Base-by-base conservation (phyloP, 2,113 vertebrate species). In the Halichoeres trimaculatus region DNA sequence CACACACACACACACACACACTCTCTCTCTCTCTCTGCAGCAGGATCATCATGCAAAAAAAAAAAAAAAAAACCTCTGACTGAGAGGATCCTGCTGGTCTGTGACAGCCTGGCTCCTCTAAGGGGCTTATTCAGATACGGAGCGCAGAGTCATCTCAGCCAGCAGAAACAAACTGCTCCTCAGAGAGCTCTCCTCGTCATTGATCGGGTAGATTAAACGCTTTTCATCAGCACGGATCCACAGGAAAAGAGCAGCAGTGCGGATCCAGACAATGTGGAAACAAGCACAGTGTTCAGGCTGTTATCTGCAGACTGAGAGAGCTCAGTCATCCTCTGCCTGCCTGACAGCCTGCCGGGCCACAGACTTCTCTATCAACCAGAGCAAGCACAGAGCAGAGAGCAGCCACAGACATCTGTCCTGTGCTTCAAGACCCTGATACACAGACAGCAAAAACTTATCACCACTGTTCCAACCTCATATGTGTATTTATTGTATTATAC, bases 211-310 rank as follows among this genome's bases (percentile, higher is more conserved):
- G 22, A 43, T 30, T 43, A 22, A 45, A 38, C 24, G 45, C 45
- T 48, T 48, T 48, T 48, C 45, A 48, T 48, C 14, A 36, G 10
- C 17, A n/a, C n/a, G 1, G 24, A 53, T 59, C 19, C 52, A 14
- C 11, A n/a, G 24, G 36, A 57, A 53, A 14, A 45, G 54, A 40
- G 55, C 26, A 22, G 61, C 22, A 22, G 10, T 45, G 1, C 16
- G 48, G 55, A 20, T 48, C 20, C 43, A 48, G 66, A 58, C 14
- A 36, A 38, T 50, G 30, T 50, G 66, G 26, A 57, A 69, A 47
- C 30, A 38, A 36, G 41, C 26, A 48, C 66, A 38, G 19, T 23
- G 38, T 20, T 48, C 19, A 9, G 7, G 9, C 19, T n/a, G 45
- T 48, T 48, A 48, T 48, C 45, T 48, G 45, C 45, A 48, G 19